These are phyloP conservation scores for Sarcophilus harrisii DNA, from an alignment of 2,797 vertebrate species.

Conservation along the genomic window DNA sequence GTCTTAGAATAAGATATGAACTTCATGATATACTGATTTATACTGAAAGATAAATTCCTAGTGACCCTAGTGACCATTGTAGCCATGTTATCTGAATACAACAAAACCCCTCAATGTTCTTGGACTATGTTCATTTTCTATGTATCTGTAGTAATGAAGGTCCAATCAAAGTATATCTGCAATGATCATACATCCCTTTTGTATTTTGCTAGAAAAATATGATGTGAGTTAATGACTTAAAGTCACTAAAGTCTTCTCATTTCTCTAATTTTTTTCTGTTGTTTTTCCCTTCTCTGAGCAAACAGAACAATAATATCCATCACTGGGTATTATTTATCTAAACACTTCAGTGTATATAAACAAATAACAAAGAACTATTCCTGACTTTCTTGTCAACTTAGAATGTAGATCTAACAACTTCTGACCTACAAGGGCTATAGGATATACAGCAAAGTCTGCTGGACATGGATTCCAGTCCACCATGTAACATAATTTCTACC, in stretches of 20 bases:
- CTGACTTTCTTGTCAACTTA: not conserved
- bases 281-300: not conserved
- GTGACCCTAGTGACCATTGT: not conserved
- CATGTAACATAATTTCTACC: not conserved
- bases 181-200: not conserved
- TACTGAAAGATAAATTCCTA: not conserved
- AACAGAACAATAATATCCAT: not conserved
- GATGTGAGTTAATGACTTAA: not conserved
- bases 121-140: not conserved
- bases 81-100: not conserved
- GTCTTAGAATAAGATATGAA: not conserved
- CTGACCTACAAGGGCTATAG: not conserved
- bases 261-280: not conserved
- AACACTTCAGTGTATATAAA: not conserved
- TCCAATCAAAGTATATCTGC: not conserved
- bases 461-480: not conserved
- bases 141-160: not conserved
- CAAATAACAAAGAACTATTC: not conserved
- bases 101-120: not conserved
- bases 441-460: not conserved
- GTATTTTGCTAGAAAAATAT: not conserved
- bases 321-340: not conserved
- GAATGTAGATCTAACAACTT: not conserved
- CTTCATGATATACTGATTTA: not conserved
- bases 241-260: not conserved